These are phyloP conservation scores for Dipodomys ordii DNA, from an alignment of 2,113 vertebrate genomes.

Conservation along the genomic window DNA sequence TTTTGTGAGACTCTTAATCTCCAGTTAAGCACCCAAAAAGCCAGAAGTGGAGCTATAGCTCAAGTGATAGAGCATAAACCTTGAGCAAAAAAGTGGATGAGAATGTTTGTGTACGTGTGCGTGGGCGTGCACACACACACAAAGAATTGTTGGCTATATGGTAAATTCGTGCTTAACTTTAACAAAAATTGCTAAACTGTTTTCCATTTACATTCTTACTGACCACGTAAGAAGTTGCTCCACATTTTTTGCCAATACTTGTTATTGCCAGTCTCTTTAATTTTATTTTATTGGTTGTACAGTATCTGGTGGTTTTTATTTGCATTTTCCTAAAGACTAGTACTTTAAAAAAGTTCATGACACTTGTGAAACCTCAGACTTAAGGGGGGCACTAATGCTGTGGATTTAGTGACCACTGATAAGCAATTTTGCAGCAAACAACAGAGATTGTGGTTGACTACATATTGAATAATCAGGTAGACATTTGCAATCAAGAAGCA, in stretches of 20 bases:
- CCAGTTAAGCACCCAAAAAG: too few relatives aligned
- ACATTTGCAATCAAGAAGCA: not conserved
- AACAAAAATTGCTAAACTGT: slow-evolving; percentile 17
- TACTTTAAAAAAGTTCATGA: not conserved
- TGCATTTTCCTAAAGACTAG: slow-evolving; percentile 34
- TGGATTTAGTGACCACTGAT: not conserved
- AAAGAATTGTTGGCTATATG: slow-evolving; percentile 14
- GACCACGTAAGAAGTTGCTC: not conserved
- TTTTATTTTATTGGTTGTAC: not conserved
- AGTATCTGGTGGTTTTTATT: slow-evolving; percentile 43
- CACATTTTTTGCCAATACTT: not conserved
- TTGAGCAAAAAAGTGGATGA: too few relatives aligned
- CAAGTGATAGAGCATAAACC: too few relatives aligned
- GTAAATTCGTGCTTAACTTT: not conserved
- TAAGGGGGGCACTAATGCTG: not conserved
- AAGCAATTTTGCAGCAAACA: not conserved
- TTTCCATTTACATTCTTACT: slow-evolving; percentile 50
- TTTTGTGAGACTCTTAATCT: too few relatives aligned
- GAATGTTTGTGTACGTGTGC: too few relatives aligned
- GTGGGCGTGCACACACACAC: too few relatives aligned
- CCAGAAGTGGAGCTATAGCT: too few relatives aligned
- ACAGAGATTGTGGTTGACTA: not conserved
- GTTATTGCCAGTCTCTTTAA: not conserved
- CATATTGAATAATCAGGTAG: not conserved
- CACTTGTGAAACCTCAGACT: not conserved